Percentiles rank a stretch among this genome's conserved stretches.
These are phyloP conservation scores for Sebastes diaconus DNA, from an alignment of 2,797 vertebrate species.

Conservation along the genomic window DNA sequence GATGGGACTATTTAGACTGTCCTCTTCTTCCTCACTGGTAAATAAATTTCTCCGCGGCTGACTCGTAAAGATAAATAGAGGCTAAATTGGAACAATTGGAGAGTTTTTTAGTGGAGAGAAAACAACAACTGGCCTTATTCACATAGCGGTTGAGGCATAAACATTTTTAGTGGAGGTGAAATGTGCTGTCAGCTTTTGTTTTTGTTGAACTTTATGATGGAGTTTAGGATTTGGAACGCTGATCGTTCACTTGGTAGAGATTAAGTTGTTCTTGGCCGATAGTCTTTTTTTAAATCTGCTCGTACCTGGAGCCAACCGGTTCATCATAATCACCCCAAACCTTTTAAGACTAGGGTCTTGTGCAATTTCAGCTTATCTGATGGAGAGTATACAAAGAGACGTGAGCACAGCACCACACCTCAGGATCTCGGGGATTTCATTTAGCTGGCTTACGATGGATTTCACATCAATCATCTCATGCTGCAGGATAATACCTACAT, in stretches of 20 bases:
- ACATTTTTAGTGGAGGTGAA: conserved; percentile 41
- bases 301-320: conserved; percentile 17
- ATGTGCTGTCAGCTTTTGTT: conserved; percentile 22
- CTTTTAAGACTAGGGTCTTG: conserved; percentile 38
- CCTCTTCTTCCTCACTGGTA: conserved; percentile 51
- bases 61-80: conserved; percentile 69
- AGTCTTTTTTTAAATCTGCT: neutral
- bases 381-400: conserved; percentile 14
- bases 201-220: conserved; percentile 4
- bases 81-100: conserved; percentile 56
- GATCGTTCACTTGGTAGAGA: neutral
- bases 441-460: conserved; percentile 51
- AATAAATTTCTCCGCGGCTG: conserved; percentile 68
- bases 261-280: neutral
- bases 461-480: conserved; percentile 60
- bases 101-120: conserved; percentile 16
- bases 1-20: conserved; percentile 68
- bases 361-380: conserved; percentile 50
- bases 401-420: conserved; percentile 30
- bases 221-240: conserved; percentile 1
- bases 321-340: conserved; percentile 15
- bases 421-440: conserved; percentile 37
- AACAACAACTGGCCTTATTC: conserved; percentile 11
- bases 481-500: conserved; percentile 53
- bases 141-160: conserved; percentile 27